phyloP scores from a whole-genome alignment of 2,888 invertebrate species.

The Tethea ocularis region DNA sequence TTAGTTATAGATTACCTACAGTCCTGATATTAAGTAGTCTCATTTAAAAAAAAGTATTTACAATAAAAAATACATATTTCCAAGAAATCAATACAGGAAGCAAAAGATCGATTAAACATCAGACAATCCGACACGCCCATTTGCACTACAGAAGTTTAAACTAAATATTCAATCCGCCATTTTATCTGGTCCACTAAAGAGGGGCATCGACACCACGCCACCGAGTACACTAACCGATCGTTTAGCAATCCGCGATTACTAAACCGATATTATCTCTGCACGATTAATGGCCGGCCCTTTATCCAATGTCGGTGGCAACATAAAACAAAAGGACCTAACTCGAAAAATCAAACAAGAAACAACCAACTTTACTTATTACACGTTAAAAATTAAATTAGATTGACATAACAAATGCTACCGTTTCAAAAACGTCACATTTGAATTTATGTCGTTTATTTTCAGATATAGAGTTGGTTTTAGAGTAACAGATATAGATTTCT shows the following conservation, averaged over 20 bases:
- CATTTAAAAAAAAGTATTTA: no score
- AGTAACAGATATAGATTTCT: slow-evolving; percentile 27
- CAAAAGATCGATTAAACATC: slow-evolving; percentile 1
- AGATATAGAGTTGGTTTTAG: slow-evolving; percentile 31
- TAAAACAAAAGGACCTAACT: slow-evolving; percentile 44
- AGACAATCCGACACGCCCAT: not conserved
- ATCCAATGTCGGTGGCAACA: slow-evolving; percentile 67
- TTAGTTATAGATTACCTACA: no score
- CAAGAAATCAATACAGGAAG: not conserved
- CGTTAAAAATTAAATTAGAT: slow-evolving; percentile 22
- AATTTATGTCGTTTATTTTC: slow-evolving; percentile 21
- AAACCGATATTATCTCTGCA: slow-evolving; percentile 74
- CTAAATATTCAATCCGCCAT: slow-evolving; percentile 26
- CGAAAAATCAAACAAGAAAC: slow-evolving; percentile 25
- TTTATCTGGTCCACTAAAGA: slow-evolving; percentile 30
- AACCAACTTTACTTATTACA: slow-evolving; percentile 20
- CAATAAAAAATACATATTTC: not conserved
- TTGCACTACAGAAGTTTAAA: not conserved
- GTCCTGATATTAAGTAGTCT: no score
- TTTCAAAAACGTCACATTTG: slow-evolving; percentile 16
- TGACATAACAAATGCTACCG: slow-evolving; percentile 20
- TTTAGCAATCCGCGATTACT: slow-evolving; percentile 78
- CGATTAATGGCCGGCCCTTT: slow-evolving; percentile 78
- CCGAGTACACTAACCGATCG: slow-evolving; percentile 66
- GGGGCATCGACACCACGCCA: slow-evolving; percentile 57